These are phyloP conservation scores for Gadopsis bispinosus DNA, from an alignment of 2,797 vertebrate genomes.

Conservation along the genomic window DNA sequence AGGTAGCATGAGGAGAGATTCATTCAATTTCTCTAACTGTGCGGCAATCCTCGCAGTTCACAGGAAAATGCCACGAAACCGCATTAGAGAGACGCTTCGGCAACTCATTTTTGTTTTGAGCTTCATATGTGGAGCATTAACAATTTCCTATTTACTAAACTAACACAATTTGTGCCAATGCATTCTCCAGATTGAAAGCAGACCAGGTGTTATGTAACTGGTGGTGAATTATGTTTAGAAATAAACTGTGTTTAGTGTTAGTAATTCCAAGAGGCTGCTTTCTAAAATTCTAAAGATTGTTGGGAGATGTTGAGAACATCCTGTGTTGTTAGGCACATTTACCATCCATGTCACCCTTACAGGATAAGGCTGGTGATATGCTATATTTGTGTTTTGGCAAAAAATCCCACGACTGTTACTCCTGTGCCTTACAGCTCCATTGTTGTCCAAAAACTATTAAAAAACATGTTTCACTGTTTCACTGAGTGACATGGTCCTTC, in stretches of 20 bases:
- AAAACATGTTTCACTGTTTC: slow-evolving; percentile 13
- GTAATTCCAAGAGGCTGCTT: background rate
- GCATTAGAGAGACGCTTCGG: background rate
- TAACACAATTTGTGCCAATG: slow-evolving; percentile 3
- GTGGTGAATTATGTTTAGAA: background rate
- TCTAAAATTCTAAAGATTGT: background rate
- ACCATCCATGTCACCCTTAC: background rate
- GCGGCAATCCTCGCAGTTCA: slow-evolving; percentile 57
- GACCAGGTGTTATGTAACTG: background rate
- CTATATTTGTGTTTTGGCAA: background rate
- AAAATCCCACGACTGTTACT: background rate
- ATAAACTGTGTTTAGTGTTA: background rate
- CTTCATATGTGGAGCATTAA: slow-evolving; percentile 21
- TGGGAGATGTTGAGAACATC: background rate
- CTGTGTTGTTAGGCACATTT: background rate
- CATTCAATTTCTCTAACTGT: slow-evolving; percentile 64
- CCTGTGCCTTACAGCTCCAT: background rate
- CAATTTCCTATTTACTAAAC: slow-evolving; percentile 27
- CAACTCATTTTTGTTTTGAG: slow-evolving; percentile 25
- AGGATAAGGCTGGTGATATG: background rate
- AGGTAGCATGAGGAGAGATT: slow-evolving; percentile 57
- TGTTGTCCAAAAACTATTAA: slow-evolving; percentile 2
- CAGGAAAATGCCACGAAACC: slow-evolving; percentile 52
- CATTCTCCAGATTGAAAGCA: background rate
- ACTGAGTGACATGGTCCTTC: slow-evolving; percentile 15